Conservation (phyloP, 2,113 vertebrate species). For the Candoia aspera region DNA sequence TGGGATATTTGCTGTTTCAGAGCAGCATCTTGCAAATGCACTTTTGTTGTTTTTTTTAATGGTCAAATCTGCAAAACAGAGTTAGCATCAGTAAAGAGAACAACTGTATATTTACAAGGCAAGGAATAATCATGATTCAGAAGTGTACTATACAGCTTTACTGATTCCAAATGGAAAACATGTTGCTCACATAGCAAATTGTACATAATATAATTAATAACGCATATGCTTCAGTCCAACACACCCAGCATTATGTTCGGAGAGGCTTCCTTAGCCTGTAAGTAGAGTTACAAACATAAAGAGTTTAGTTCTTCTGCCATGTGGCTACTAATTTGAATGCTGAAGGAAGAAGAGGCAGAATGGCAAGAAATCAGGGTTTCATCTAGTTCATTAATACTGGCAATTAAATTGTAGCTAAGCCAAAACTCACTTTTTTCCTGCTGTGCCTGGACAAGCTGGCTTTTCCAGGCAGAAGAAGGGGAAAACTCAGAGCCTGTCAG, state of each 20-base stretch:
- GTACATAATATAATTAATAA: neutral
- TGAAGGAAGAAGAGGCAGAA: constrained; percentile 33
- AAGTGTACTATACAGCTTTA: neutral
- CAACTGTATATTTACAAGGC: neutral
- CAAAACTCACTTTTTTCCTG: neutral
- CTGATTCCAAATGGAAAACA: neutral
- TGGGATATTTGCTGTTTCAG: neutral
- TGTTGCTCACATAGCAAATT: neutral
- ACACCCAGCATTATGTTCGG: neutral
- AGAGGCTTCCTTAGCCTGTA: neutral
- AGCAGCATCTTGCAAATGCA: neutral
- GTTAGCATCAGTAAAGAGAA: neutral
- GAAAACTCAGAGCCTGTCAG: neutral
- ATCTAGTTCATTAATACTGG: neutral
- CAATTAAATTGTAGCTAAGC: neutral
- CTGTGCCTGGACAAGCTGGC: neutral
- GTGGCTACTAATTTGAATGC: constrained; percentile 6
- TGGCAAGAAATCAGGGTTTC: neutral
- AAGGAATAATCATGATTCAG: neutral
- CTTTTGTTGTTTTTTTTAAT: neutral
- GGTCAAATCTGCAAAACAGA: neutral
- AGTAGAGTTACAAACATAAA: constrained; percentile 13
- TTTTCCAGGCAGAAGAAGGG: neutral
- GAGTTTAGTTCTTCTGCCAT: constrained; percentile 34
- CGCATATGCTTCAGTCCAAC: neutral